Evolutionary conservation across 2,888 invertebrate species (phyloP).

Genomic region (Andrena chrysosceles): DNA sequence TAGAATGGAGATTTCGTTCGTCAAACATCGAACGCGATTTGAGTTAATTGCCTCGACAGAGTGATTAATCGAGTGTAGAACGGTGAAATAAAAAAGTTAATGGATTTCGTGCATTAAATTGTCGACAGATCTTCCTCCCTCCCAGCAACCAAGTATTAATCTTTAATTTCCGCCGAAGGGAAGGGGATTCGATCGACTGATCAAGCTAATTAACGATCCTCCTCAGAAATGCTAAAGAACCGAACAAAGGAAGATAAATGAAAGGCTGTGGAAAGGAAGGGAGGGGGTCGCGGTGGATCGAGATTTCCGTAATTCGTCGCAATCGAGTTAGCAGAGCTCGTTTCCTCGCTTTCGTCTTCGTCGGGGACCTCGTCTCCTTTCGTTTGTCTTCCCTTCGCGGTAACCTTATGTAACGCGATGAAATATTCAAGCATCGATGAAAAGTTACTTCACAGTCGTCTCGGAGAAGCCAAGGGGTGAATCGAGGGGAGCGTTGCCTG

Average conservation of each 20-base stretch:
- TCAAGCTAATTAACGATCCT: slow-evolving; percentile 31
- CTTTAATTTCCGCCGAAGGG: neutral
- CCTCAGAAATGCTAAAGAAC: neutral
- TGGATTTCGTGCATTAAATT: neutral
- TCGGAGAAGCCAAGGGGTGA: neutral
- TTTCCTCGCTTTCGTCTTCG: slow-evolving; percentile 7
- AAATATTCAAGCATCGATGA: slow-evolving; percentile 63
- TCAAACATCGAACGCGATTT: neutral
- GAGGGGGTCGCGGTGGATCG: neutral
- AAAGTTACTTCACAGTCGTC: slow-evolving; percentile 35
- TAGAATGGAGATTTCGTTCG: slow-evolving; percentile 20
- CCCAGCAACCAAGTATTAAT: slow-evolving; percentile 3
- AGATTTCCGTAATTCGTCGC: slow-evolving; percentile 25
- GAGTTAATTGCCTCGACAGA: slow-evolving; percentile 17
- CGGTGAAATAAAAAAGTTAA: neutral
- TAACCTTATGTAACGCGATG: slow-evolving; percentile 42
- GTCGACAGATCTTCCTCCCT: neutral
- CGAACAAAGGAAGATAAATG: slow-evolving; percentile 10
- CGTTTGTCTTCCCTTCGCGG: slow-evolving; percentile 46
- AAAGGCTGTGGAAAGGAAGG: neutral
- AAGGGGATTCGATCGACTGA: slow-evolving; percentile 14
- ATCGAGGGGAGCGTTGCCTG: neutral
- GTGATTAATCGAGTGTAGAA: slow-evolving; percentile 40
- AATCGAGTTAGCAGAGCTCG: slow-evolving; percentile 32
- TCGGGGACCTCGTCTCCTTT: slow-evolving; percentile 12